Conservation (phyloP, 2,113 vertebrate species). For the Stictonetta naevosa region DNA sequence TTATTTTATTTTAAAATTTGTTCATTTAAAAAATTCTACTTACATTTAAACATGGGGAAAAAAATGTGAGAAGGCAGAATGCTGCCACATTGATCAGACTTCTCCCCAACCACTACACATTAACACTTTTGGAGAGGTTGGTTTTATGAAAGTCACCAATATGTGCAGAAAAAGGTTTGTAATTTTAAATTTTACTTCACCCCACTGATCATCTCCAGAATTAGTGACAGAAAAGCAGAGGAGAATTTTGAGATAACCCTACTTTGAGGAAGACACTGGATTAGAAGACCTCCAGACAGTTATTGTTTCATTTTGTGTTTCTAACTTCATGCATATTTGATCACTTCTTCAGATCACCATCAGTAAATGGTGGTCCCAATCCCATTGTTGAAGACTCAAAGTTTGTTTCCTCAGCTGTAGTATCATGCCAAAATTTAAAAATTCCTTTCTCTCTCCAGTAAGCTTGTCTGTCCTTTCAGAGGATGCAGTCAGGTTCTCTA, state of each 20-base stretch:
- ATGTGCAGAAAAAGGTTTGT: neutral
- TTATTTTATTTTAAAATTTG: too few species aligned
- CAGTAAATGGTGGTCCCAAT: neutral
- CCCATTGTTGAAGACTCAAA: neutral
- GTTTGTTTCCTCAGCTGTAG: neutral
- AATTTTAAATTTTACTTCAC: neutral
- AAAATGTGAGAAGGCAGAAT: neutral
- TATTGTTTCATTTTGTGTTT: neutral
- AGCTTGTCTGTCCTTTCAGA: neutral
- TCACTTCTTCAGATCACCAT: neutral
- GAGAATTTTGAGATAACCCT: neutral
- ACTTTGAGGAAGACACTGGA: neutral
- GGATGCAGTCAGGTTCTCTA: fast-evolving
- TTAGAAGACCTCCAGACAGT: neutral
- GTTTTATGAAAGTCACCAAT: fast-evolving
- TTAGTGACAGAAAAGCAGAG: neutral
- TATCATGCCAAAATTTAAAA: neutral
- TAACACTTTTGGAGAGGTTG: neutral
- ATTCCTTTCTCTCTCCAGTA: neutral
- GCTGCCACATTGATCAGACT: neutral
- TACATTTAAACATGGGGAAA: neutral
- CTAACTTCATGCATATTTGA: neutral
- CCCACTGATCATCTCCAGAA: neutral
- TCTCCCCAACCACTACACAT: too few species aligned
- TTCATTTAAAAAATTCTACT: neutral